Conservation (phyloP, 1,140 invertebrate species). For the Aphaenogaster ashmeadi region DNA sequence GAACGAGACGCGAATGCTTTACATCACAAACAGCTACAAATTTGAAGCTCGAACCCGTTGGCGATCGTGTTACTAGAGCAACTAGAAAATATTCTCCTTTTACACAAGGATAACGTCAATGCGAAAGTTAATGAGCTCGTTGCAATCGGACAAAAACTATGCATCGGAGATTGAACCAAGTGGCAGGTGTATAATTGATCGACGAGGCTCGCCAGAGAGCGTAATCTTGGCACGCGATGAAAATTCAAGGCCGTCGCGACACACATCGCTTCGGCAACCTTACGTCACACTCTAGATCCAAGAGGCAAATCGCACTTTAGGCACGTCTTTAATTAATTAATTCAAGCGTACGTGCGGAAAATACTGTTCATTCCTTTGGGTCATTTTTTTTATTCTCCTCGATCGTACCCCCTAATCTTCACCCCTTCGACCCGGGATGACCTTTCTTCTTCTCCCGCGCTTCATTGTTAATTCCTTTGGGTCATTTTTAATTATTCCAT, state of each 20-base stretch:
- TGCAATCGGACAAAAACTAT: background rate
- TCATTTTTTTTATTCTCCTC: too few species aligned
- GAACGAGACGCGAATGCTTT: background rate
- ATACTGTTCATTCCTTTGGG: background rate
- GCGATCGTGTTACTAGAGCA: background rate
- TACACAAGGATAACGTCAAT: background rate
- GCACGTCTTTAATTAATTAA: constrained; percentile 28
- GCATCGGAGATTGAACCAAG: background rate
- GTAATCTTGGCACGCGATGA: constrained; percentile 83
- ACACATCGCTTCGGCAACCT: constrained; percentile 73
- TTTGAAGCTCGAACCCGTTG: background rate
- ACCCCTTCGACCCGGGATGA: too few species aligned
- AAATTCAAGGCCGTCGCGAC: constrained; percentile 79
- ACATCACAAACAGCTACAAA: background rate
- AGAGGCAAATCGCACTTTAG: constrained; percentile 29
- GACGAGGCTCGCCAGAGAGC: constrained; percentile 59
- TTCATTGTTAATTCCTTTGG: too few species aligned
- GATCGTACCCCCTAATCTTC: too few species aligned
- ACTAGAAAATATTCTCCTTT: background rate
- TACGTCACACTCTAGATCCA: constrained; percentile 75
- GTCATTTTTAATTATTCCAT: too few species aligned
- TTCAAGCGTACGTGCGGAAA: constrained; percentile 32
- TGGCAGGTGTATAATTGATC: constrained; percentile 69
- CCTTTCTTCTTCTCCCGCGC: too few species aligned
- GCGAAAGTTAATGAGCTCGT: background rate